phyloP scores from a whole-genome alignment of 2,113 vertebrate genomes.

The Nothocercus julius region DNA sequence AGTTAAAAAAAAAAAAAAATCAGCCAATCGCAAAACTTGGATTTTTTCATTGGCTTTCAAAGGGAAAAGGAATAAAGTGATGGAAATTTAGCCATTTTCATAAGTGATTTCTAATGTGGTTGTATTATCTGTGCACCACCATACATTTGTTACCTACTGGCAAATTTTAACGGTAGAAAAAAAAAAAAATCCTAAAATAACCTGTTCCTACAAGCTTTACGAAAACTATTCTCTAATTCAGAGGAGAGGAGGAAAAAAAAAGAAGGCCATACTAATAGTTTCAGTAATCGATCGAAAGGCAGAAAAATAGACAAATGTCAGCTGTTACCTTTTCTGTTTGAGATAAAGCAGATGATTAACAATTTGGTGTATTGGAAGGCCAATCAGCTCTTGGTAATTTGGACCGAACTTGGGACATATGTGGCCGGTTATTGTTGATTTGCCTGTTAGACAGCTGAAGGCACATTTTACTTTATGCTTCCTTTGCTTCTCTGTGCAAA shows the following conservation, averaged over 20 bases:
- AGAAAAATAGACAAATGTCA: background rate
- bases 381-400: background rate
- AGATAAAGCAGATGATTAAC: background rate
- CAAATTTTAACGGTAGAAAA: background rate
- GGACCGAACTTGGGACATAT: background rate
- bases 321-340: background rate
- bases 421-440: background rate
- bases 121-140: background rate
- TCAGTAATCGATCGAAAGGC: background rate
- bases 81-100: background rate
- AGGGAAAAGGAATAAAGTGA: background rate
- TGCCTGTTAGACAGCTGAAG: background rate
- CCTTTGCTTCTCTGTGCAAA: background rate
- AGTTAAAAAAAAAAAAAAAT: too few species aligned
- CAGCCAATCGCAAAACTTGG: too few species aligned
- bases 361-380: background rate
- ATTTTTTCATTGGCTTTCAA: background rate
- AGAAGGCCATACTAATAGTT: background rate
- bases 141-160: background rate
- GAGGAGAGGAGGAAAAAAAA: background rate
- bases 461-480: background rate
- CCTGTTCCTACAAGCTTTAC: background rate
- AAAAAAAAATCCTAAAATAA: background rate
- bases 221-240: background rate
- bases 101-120: background rate